Evolutionary conservation across 2,888 invertebrate genomes (phyloP), one percentile per base, ranked within the genome.

Genomic region (Notocelia uddmanniana): DNA sequence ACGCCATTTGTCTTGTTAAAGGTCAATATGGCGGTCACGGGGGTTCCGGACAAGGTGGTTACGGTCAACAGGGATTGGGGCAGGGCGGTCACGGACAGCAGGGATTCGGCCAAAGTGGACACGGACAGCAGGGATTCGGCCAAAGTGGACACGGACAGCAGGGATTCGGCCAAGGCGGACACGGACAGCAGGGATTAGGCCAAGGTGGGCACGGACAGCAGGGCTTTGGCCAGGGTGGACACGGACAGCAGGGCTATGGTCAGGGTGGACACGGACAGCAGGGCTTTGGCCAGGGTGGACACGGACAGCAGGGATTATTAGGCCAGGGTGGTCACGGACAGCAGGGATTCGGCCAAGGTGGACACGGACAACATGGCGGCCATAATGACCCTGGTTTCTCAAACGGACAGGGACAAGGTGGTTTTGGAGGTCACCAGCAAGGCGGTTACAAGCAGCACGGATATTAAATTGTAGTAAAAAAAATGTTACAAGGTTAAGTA

Each of bases 361-460:
- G 41, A 11, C 23, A 41, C 3, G 57, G 57, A 13, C 26, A 37
- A 8, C 31, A 31, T 31, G 57, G 57, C 5, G 18, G 52, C 8
- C n/a, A n/a, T n/a, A n/a, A n/a, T n/a, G n/a, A n/a, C n/a, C n/a
- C 31, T 2, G 31, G 31, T 31, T 31, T 31, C 5, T n/a, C n/a
- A 13, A 15, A 15, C n/a, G 45, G 45, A 1, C n/a, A 45, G 9
- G 13, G 9, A 2, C 66, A 55, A 13, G 66, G 66, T 2, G 67
- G 67, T 34, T 15, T 11, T n/a, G 59, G 59, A 19, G 67, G 67
- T 6, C 18, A 34, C 41, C 75, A 75, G 15, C 41, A 41, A 15
- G 78, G 76, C 3, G 79, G 79, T 18, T 79, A 77, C 74, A 57
- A 78, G 72, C 71, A 76, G 26, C 62, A 74, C 58, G 79, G 80